A percentile compares a stretch with the other conserved stretches of the same genome.
These are phyloP conservation scores for Magallana ariakensis DNA, from an alignment of 1,140 invertebrate genomes.

Conservation along the genomic window DNA sequence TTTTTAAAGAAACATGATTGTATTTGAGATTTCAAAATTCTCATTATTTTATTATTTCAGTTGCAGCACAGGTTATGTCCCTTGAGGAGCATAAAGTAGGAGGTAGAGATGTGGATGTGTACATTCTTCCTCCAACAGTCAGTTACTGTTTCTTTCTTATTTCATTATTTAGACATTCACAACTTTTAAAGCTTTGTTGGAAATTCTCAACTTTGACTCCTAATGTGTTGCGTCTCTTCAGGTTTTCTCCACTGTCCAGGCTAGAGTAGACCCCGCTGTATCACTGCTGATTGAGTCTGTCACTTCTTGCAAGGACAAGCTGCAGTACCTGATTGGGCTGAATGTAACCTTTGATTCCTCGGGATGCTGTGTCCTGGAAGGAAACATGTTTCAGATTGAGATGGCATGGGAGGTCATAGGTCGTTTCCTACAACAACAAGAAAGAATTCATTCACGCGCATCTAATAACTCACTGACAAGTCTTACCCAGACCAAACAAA, in stretches of 20 bases:
- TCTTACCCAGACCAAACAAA: conserved; percentile 39
- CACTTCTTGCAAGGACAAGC: background rate
- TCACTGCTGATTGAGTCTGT: conserved; percentile 19
- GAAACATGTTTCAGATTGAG: conserved; percentile 59
- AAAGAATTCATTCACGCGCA: conserved; percentile 52
- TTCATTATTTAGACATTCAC: too few relatives aligned
- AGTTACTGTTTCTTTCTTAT: background rate
- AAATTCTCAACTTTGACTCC: background rate
- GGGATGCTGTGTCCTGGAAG: conserved; percentile 18
- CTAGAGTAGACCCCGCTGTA: conserved; percentile 37
- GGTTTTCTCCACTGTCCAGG: conserved; percentile 17
- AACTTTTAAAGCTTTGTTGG: too few relatives aligned
- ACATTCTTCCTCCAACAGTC: conserved; percentile 17
- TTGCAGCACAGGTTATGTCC: conserved; percentile 32
- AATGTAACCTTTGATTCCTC: conserved; percentile 18
- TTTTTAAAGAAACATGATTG: too few relatives aligned
- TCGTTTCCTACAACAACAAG: conserved; percentile 49
- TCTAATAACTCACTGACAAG: background rate
- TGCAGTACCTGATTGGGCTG: conserved; percentile 29
- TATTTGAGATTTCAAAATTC: too few relatives aligned
- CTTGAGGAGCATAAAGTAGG: conserved; percentile 1
- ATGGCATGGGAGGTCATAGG: conserved; percentile 55
- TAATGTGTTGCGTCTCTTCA: background rate
- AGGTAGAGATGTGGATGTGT: background rate
- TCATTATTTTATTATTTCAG: background rate